phyloP scores from a whole-genome alignment of 2,888 invertebrate genomes.

The Drosophila greeni region DNA sequence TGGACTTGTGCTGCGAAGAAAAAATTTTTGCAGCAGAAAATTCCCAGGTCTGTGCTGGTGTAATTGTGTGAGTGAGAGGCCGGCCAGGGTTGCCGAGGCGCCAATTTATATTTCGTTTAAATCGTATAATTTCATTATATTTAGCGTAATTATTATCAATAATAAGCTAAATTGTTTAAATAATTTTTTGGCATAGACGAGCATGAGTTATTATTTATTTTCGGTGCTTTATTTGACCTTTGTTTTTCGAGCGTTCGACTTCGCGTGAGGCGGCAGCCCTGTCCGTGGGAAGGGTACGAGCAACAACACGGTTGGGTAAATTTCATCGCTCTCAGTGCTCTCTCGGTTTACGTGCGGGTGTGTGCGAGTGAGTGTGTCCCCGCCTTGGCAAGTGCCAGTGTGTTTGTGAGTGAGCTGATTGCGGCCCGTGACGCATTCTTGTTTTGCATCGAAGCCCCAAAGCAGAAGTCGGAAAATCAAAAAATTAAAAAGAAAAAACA shows the following conservation, averaged over 20 bases:
- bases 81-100: conserved; percentile 52
- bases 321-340: conserved; percentile 55
- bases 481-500: conserved; percentile 35
- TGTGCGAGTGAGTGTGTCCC: conserved; percentile 32
- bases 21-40: conserved; percentile 66
- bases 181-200: not conserved
- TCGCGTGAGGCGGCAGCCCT: conserved; percentile 50
- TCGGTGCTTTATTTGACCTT: not conserved
- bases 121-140: not conserved
- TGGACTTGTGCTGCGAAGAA: conserved; percentile 63
- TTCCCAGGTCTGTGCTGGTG: conserved; percentile 75
- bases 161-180: not conserved
- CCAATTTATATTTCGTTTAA: conserved; percentile 1
- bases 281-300: conserved; percentile 35
- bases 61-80: conserved; percentile 56
- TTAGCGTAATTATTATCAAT: too few relatives aligned
- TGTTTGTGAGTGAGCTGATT: conserved; percentile 42
- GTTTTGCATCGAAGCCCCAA: conserved; percentile 62
- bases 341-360: conserved; percentile 43
- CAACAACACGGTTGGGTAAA: conserved; percentile 59
- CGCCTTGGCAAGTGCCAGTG: conserved; percentile 19
- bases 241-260: not conserved
- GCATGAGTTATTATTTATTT: not conserved
- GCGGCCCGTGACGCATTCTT: conserved; percentile 66
- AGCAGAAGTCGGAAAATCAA: conserved; percentile 43